Evolutionary conservation across 2,113 vertebrate species (phyloP).

Genomic region (Platysternon megacephalum): DNA sequence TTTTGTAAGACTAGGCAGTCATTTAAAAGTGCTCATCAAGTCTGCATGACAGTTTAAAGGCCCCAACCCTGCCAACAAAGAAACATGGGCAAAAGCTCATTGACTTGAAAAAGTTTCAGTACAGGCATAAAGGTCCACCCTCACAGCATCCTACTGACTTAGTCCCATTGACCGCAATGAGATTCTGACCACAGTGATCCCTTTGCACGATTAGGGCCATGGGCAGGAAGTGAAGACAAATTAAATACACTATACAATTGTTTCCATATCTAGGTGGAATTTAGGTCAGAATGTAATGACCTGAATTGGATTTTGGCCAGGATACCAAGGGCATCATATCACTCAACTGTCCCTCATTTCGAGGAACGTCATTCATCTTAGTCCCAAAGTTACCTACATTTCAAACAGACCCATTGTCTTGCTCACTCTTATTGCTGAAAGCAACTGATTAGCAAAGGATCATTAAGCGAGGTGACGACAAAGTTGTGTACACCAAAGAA

Average conservation of each 20-base stretch:
- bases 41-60: neutral
- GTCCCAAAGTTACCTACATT: neutral
- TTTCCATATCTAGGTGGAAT: neutral
- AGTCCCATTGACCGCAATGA: neutral
- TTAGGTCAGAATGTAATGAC: neutral
- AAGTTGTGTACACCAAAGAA: neutral
- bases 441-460: neutral
- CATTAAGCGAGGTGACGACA: neutral
- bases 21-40: accelerated
- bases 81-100: neutral
- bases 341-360: neutral
- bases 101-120: neutral
- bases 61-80: neutral
- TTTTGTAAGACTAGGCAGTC: neutral
- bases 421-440: accelerated
- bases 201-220: neutral
- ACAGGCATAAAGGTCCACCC: neutral
- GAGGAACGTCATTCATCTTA: accelerated
- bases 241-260: neutral
- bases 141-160: neutral
- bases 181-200: neutral
- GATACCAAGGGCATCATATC: accelerated
- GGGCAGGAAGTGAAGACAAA: accelerated
- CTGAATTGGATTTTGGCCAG: neutral
- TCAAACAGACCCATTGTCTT: accelerated